A percentile compares a stretch with the other conserved stretches of the same genome.
Evolutionary conservation across 2,113 vertebrate genomes (phyloP).

Genomic region (Calypte anna): DNA sequence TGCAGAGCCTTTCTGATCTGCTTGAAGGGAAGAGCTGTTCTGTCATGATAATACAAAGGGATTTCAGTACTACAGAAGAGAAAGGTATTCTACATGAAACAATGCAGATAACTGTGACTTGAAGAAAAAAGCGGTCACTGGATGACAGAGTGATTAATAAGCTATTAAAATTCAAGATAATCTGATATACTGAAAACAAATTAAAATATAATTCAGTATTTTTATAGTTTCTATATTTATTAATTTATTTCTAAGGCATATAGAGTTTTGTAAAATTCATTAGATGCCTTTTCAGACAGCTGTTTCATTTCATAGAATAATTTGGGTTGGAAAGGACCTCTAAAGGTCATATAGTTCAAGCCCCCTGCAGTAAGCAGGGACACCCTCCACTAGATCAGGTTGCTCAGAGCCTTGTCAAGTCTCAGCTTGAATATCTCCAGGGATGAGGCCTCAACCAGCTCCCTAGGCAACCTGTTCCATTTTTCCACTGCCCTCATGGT

Average conservation of each 20-base stretch:
- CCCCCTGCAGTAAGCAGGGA: no score
- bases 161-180: background rate
- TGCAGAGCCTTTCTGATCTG: background rate
- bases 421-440: no score
- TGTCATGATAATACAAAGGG: background rate
- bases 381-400: no score
- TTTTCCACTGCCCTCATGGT: no score
- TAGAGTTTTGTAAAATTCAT: background rate
- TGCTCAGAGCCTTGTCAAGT: no score
- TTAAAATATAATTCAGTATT: background rate
- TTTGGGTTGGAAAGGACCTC: no score
- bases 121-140: background rate
- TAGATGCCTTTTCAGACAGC: background rate
- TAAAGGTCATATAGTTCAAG: no score
- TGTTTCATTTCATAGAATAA: background rate
- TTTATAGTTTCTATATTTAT: background rate
- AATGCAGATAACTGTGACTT: background rate
- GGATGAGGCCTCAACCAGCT: no score
- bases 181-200: background rate
- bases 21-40: background rate
- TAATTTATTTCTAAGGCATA: background rate
- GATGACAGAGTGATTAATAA: background rate
- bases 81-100: background rate
- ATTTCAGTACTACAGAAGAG: background rate
- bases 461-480: no score